These are phyloP conservation scores for Onchidella celtica DNA, from an alignment of 2,888 invertebrate species.

Conservation along the genomic window DNA sequence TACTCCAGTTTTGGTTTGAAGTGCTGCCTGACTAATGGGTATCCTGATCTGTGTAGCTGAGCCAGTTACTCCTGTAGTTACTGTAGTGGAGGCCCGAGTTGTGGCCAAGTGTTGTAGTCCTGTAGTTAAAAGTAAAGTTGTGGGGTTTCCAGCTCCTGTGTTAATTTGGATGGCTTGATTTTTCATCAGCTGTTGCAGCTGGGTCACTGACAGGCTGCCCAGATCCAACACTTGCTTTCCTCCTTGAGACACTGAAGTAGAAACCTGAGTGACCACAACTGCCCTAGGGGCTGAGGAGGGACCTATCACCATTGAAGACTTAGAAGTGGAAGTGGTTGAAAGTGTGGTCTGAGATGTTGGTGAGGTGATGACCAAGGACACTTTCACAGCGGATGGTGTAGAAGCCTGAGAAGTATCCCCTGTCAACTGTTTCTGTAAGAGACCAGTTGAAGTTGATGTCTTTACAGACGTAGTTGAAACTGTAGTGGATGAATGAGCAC, in stretches of 20 bases:
- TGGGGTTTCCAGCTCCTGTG: conserved; percentile 54
- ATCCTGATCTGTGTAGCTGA: neutral
- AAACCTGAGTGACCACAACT: conserved; percentile 23
- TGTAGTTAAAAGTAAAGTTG: conserved; percentile 47
- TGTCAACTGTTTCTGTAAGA: neutral
- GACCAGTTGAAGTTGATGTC: neutral
- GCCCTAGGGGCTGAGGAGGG: conserved; percentile 1
- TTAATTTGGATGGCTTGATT: conserved; percentile 66
- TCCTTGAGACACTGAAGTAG: conserved; percentile 41
- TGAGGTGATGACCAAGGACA: neutral
- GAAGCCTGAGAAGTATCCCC: neutral
- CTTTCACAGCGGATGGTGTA: neutral
- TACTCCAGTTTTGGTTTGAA: neutral
- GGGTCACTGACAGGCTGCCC: conserved; percentile 42
- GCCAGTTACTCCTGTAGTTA: neutral
- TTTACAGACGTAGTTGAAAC: neutral
- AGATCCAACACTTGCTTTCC: conserved; percentile 46
- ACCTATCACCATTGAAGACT: conserved; percentile 5
- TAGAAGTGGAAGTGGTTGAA: neutral
- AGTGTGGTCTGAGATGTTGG: neutral
- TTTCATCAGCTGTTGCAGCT: conserved; percentile 60
- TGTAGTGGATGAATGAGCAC: neutral
- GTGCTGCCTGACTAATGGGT: neutral
- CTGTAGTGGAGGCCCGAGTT: neutral
- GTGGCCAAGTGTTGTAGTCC: conserved; percentile 38